phyloP scores from a whole-genome alignment of 37 sponge, comb jelly and placozoan species.

The Diacarnus erythraeanus region DNA sequence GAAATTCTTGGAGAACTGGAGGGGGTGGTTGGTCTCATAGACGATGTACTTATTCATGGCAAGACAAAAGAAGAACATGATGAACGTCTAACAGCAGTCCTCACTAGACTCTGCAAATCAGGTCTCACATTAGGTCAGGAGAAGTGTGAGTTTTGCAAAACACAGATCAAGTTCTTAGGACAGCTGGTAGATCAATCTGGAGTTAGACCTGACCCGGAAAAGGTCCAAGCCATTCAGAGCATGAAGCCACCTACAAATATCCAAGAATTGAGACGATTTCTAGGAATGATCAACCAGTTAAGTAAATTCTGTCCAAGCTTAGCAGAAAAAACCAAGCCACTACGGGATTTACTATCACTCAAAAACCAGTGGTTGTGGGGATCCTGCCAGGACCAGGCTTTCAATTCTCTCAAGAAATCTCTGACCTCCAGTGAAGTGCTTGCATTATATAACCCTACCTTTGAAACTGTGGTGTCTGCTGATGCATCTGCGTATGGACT shows the following conservation, averaged over 20 bases:
- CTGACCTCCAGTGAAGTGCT: conserved; percentile 21
- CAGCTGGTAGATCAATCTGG: conserved; percentile 35
- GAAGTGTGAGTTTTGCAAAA: conserved; percentile 42
- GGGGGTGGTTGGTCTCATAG: conserved; percentile 44
- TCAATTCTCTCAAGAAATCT: conserved; percentile 19
- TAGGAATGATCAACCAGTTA: no score
- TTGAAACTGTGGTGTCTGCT: conserved; percentile 22
- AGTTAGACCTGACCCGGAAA: conserved; percentile 43
- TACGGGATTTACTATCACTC: conserved; percentile 26
- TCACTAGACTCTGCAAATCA: no score
- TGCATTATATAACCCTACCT: conserved; percentile 29
- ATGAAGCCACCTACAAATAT: conserved; percentile 32
- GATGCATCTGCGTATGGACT: conserved; percentile 40
- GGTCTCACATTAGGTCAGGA: conserved; percentile 36
- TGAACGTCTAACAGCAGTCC: no score
- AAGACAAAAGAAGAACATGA: conserved; percentile 38
- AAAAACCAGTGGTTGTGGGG: conserved; percentile 44
- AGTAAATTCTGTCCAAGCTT: no score
- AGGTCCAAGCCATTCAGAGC: conserved; percentile 13
- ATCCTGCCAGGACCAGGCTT: conserved; percentile 26
- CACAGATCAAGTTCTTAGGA: conserved; percentile 33
- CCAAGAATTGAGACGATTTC: conserved; percentile 21
- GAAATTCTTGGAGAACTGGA: conserved; percentile 39
- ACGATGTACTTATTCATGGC: no score
- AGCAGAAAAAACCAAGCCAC: no score